phyloP scores from a whole-genome alignment of 2,113 vertebrate genomes.

The Ochotona princeps region DNA sequence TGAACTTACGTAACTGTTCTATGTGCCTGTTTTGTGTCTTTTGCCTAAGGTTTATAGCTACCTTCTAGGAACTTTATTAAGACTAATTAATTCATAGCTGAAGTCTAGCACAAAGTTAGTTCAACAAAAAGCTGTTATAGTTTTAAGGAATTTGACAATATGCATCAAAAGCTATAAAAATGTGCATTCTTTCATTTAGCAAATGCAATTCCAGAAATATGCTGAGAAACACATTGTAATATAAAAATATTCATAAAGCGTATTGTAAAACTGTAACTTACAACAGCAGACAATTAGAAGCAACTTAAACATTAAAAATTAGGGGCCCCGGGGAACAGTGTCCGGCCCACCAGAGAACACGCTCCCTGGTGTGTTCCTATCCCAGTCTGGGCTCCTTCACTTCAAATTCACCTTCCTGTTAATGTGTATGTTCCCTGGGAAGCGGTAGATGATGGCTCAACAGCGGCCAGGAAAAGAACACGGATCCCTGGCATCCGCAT shows the following conservation, averaged over 20 bases:
- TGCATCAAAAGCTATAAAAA: not conserved
- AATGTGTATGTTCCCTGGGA: too few relatives aligned
- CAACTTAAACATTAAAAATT: not conserved
- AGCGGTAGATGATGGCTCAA: too few relatives aligned
- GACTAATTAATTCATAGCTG: not conserved
- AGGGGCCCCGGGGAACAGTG: not conserved
- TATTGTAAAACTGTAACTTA: not conserved
- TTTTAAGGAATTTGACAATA: not conserved
- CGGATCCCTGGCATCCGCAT: too few relatives aligned
- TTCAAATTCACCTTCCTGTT: too few relatives aligned
- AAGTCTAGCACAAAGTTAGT: not conserved
- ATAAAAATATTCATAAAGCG: not conserved
- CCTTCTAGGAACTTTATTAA: not conserved
- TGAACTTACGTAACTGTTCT: not conserved
- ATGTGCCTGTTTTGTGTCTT: not conserved
- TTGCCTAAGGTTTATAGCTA: not conserved
- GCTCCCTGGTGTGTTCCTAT: too few relatives aligned
- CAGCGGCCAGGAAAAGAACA: too few relatives aligned
- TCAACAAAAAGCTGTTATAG: not conserved
- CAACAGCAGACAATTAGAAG: not conserved
- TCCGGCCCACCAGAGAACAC: too few relatives aligned
- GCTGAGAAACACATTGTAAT: not conserved
- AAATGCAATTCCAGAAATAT: constrained; percentile 26
- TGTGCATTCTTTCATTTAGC: not conserved
- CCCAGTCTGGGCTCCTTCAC: too few relatives aligned